Percentiles rank a stretch among this genome's conserved stretches.
These are phyloP conservation scores for Lucilia sericata DNA, from an alignment of 1,140 invertebrate species.

Conservation along the genomic window DNA sequence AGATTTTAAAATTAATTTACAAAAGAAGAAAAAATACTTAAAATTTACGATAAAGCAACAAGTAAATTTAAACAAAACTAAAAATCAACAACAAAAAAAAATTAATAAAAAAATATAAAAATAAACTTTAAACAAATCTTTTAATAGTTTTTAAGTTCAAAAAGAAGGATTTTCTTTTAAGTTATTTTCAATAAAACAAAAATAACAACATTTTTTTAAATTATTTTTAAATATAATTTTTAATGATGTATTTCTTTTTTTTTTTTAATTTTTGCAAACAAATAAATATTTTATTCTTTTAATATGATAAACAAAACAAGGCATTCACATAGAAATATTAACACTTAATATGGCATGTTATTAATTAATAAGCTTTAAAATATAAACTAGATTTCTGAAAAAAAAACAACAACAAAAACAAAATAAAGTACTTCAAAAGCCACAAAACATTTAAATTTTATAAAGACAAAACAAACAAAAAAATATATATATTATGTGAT, in stretches of 20 bases:
- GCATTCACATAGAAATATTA: conserved; percentile 23
- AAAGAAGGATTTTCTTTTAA: background rate
- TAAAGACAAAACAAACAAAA: background rate
- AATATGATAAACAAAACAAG: background rate
- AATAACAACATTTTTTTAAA: background rate
- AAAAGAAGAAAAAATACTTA: conserved; percentile 1
- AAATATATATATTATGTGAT: background rate
- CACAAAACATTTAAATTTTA: too few species aligned
- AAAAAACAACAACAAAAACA: background rate
- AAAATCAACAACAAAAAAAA: background rate
- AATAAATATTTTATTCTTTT: background rate
- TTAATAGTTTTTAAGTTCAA: background rate
- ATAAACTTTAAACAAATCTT: background rate
- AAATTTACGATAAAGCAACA: background rate
- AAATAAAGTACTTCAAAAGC: background rate
- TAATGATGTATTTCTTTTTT: background rate
- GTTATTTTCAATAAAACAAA: background rate
- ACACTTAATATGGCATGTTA: conserved; percentile 6
- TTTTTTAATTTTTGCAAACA: background rate
- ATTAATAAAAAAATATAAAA: background rate
- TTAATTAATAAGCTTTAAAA: conserved; percentile 2
- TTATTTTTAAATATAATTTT: background rate
- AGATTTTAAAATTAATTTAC: background rate
- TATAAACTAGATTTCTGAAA: background rate
- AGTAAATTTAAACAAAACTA: background rate